Conservation (phyloP, 2,888 invertebrate species). For the Dryobotodes eremita region DNA sequence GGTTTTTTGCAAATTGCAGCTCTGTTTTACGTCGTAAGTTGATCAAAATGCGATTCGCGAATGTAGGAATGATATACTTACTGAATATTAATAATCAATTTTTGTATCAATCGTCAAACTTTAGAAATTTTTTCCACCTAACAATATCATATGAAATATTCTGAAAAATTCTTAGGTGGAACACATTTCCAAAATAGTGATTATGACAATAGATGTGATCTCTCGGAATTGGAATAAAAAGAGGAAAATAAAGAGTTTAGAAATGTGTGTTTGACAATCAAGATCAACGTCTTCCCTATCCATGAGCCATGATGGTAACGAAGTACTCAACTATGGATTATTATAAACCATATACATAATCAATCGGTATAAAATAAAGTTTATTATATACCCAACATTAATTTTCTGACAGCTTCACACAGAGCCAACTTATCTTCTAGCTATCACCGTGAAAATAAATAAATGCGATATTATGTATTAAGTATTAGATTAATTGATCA, state of each 20-base stretch:
- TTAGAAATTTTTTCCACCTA: too few species aligned
- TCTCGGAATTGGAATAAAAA: not conserved
- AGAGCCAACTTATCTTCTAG: not conserved
- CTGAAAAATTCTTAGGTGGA: too few species aligned
- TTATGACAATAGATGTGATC: too few species aligned
- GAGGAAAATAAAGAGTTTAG: not conserved
- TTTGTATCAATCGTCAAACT: too few species aligned
- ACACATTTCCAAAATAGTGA: too few species aligned
- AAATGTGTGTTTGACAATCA: not conserved
- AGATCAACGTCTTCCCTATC: not conserved
- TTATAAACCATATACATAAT: not conserved
- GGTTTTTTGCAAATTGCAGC: too few species aligned
- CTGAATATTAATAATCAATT: too few species aligned
- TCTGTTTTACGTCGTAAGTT: too few species aligned
- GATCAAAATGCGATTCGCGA: too few species aligned
- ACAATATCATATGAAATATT: too few species aligned
- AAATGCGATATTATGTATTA: not conserved
- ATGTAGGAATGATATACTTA: too few species aligned
- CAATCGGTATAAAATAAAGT: constrained; percentile 8
- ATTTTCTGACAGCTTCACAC: constrained; percentile 15
- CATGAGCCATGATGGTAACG: not conserved
- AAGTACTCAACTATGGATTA: not conserved
- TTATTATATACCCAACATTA: not conserved
- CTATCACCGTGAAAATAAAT: constrained; percentile 18
- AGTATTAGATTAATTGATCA: constrained; percentile 28